phyloP scores from a whole-genome alignment of 2,797 vertebrate species.

The Crocodylus rhombifer region DNA sequence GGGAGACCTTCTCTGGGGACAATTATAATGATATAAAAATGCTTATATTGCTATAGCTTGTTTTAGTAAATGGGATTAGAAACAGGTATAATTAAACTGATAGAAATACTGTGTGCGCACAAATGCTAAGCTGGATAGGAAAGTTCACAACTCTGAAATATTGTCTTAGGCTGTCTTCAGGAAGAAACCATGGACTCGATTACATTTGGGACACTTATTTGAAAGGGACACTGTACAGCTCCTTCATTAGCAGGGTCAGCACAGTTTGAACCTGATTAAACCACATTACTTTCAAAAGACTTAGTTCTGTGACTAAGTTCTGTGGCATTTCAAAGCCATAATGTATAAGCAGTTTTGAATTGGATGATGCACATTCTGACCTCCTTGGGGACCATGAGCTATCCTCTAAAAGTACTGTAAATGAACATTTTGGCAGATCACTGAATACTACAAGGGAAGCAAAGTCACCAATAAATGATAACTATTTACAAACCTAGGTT shows the following conservation, averaged over 20 bases:
- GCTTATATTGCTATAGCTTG: not conserved
- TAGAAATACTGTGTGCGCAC: not conserved
- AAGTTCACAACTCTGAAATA: not conserved
- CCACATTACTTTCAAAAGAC: too few relatives aligned
- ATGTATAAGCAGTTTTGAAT: too few relatives aligned
- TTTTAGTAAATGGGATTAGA: not conserved
- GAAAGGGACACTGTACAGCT: too few relatives aligned
- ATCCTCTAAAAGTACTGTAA: not conserved
- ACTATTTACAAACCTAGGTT: not conserved
- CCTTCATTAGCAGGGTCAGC: too few relatives aligned
- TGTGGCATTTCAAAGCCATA: too few relatives aligned
- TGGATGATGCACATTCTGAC: too few relatives aligned
- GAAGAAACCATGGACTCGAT: not conserved
- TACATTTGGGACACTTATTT: too few relatives aligned
- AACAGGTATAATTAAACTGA: not conserved
- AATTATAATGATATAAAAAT: not conserved
- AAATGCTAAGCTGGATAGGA: not conserved
- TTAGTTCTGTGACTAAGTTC: too few relatives aligned
- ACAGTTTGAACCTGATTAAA: too few relatives aligned
- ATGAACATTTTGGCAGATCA: fast-evolving
- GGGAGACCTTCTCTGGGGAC: not conserved
- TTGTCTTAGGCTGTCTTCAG: not conserved
- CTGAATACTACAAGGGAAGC: not conserved
- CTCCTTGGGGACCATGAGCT: not conserved
- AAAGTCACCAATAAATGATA: not conserved